phyloP scores from a whole-genome alignment of 2,888 invertebrate species.

The Sturmia bella region DNA sequence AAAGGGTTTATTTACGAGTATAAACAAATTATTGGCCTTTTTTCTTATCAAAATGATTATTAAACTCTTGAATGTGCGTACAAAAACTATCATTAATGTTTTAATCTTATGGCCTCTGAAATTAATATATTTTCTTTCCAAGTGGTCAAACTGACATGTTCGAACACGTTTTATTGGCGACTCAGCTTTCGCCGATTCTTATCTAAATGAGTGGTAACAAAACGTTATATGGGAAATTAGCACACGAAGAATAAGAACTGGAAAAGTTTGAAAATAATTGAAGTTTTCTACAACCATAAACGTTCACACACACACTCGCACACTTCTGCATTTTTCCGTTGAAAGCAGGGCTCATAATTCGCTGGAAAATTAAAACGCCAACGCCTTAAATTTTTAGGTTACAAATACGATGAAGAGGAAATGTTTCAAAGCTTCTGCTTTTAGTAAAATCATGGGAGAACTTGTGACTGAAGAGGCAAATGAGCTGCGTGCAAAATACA shows the following conservation, averaged over 20 bases:
- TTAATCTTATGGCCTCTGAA: background rate
- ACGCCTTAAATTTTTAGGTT: conserved; percentile 41
- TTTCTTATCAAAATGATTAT: too few relatives aligned
- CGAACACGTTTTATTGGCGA: background rate
- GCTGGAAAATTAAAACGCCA: conserved; percentile 38
- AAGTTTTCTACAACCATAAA: conserved; percentile 15
- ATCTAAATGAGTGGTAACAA: conserved; percentile 44
- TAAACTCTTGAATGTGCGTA: too few relatives aligned
- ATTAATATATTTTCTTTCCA: background rate
- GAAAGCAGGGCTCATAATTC: conserved; percentile 42
- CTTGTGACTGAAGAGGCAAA: too few relatives aligned
- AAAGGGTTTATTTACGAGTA: too few relatives aligned
- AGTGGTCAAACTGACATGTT: conserved; percentile 9
- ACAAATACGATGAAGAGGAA: conserved; percentile 41
- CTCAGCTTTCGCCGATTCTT: conserved; percentile 46
- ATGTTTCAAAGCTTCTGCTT: conserved; percentile 42
- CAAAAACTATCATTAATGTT: background rate
- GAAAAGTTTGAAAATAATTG: conserved; percentile 8
- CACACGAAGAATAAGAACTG: conserved; percentile 31
- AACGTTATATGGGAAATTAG: conserved; percentile 58
- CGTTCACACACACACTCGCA: background rate
- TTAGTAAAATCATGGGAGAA: conserved; percentile 30
- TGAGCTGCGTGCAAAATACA: conserved; percentile 39
- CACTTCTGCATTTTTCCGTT: background rate
- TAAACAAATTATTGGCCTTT: too few relatives aligned